Conservation (phyloP, 2,888 invertebrate genomes). For the Colletes collaris region DNA sequence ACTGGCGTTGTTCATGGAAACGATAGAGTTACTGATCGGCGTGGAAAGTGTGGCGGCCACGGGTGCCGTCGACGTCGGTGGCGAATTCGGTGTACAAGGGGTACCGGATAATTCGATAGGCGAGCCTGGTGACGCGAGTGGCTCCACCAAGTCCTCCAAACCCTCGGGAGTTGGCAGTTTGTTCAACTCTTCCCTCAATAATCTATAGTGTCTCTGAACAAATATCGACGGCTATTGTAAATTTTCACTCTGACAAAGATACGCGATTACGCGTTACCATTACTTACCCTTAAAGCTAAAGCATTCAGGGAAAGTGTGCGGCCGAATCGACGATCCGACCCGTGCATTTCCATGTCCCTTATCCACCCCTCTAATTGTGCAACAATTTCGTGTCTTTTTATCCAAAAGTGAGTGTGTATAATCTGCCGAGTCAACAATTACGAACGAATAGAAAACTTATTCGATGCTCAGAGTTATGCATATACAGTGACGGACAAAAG, state of each 20-base stretch:
- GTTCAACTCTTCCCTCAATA: conserved; percentile 93
- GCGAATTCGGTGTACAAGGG: conserved; percentile 78
- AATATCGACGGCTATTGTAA: conserved; percentile 60
- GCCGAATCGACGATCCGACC: conserved; percentile 90
- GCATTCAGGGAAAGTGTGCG: conserved; percentile 90
- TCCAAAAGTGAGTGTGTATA: conserved; percentile 96
- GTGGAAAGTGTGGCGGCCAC: conserved; percentile 67
- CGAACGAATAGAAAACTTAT: background rate
- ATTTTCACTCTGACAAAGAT: background rate
- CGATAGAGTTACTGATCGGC: conserved; percentile 69
- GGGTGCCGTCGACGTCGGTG: conserved; percentile 71
- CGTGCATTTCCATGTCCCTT: conserved; percentile 91
- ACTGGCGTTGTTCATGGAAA: conserved; percentile 69
- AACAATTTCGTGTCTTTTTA: conserved; percentile 95
- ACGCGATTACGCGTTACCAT: background rate
- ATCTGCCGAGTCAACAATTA: conserved; percentile 85
- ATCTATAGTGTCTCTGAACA: conserved; percentile 90
- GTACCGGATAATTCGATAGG: conserved; percentile 81
- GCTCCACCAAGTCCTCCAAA: conserved; percentile 88
- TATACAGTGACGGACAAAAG: background rate
- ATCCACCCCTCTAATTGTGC: conserved; percentile 96
- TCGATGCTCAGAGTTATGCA: background rate
- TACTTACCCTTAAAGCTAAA: conserved; percentile 88
- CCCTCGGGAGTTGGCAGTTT: conserved; percentile 92
- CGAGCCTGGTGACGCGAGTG: conserved; percentile 80